phyloP scores from a whole-genome alignment of 2,888 invertebrate species.

The Bellardia bayeri region DNA sequence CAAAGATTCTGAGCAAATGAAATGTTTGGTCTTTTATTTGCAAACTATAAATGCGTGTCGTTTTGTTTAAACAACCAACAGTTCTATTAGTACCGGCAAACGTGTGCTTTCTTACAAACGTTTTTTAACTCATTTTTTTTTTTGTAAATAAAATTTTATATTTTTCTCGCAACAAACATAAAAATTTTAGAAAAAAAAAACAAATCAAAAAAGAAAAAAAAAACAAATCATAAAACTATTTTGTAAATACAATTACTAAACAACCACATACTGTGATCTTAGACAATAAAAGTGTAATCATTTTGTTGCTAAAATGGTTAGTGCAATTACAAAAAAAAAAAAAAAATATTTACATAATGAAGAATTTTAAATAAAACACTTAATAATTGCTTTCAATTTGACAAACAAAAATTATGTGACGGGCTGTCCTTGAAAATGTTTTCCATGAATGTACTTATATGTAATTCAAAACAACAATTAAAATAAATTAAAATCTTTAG shows the following conservation, averaged over 20 bases:
- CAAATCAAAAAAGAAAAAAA: background rate
- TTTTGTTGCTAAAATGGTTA: constrained; percentile 66
- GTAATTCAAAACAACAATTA: background rate
- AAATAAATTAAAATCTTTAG: constrained; percentile 12
- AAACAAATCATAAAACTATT: constrained; percentile 12
- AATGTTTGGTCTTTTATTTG: constrained; percentile 53
- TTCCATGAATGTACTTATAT: constrained; percentile 16
- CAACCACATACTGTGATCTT: constrained; percentile 33
- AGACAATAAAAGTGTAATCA: constrained; percentile 12
- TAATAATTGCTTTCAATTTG: constrained; percentile 15
- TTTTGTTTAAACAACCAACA: constrained; percentile 64
- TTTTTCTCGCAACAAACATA: background rate
- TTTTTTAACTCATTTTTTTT: background rate
- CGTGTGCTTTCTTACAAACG: constrained; percentile 51
- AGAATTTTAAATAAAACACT: constrained; percentile 35
- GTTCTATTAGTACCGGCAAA: constrained; percentile 69
- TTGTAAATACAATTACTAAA: constrained; percentile 17
- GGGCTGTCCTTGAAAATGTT: constrained; percentile 39
- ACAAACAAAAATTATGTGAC: constrained; percentile 22
- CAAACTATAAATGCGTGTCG: constrained; percentile 72
- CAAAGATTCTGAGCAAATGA: constrained; percentile 50
- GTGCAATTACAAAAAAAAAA: constrained; percentile 52
- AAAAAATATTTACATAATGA: constrained; percentile 36
- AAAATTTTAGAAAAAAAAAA: constrained; percentile 26
- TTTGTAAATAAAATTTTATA: constrained; percentile 6